These are phyloP conservation scores for Petrocephalus microphthalmus DNA, from an alignment of 2,113 vertebrate species.

Conservation along the genomic window DNA sequence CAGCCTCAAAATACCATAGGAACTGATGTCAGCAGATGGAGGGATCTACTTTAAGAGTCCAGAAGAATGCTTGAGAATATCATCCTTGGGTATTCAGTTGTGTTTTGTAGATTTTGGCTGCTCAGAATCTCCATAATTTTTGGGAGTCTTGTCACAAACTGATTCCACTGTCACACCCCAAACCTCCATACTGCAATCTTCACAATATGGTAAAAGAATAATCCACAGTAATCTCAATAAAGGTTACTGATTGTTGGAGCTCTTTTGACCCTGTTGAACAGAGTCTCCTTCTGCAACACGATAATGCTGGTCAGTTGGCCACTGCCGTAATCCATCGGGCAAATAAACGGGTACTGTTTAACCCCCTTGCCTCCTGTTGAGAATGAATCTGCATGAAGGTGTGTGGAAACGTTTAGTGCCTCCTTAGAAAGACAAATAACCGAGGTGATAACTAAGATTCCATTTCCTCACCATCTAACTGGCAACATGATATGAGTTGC, in stretches of 20 bases:
- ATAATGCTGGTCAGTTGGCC: not conserved
- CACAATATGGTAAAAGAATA: not conserved
- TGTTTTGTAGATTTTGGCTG: not conserved
- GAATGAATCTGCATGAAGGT: not conserved
- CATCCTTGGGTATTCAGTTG: not conserved
- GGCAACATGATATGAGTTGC: not conserved
- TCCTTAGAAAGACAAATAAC: not conserved
- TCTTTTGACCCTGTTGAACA: too few relatives aligned
- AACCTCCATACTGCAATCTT: not conserved
- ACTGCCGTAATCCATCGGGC: not conserved
- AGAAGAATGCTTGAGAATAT: not conserved
- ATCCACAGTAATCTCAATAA: not conserved
- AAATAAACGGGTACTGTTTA: not conserved
- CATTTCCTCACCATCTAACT: not conserved
- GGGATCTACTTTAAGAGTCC: not conserved
- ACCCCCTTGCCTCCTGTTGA: not conserved
- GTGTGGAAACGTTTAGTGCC: not conserved
- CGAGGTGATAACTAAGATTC: not conserved
- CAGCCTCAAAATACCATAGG: not conserved
- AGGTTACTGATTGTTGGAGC: not conserved
- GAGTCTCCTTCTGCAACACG: not conserved
- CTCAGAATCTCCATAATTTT: not conserved
- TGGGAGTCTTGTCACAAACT: not conserved
- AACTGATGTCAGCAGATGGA: not conserved
- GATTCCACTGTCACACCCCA: not conserved